Conservation (phyloP, 2,113 vertebrate genomes). For the Grammatotria lemairii region DNA sequence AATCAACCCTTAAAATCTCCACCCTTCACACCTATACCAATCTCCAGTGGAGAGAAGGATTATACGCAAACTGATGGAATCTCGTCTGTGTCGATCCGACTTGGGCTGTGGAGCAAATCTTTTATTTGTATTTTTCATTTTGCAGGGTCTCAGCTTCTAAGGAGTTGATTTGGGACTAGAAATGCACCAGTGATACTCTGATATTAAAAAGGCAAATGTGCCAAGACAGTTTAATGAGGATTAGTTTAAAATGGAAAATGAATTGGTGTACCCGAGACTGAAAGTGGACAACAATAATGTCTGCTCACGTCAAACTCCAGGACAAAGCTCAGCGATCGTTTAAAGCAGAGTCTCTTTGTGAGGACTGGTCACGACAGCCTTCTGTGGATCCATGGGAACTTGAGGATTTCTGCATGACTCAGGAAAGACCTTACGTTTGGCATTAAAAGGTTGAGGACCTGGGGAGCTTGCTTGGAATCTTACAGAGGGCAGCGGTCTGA, state of each 20-base stretch:
- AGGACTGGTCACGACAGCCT: constrained; percentile 31
- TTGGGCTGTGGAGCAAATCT: neutral
- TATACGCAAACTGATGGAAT: neutral
- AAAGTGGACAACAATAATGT: constrained; percentile 2
- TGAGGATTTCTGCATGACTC: constrained; percentile 12
- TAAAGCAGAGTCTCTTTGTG: constrained; percentile 68
- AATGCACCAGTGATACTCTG: neutral
- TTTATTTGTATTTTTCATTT: neutral
- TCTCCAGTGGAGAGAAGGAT: neutral
- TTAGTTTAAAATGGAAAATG: neutral
- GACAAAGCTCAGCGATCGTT: neutral
- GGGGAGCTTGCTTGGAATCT: neutral
- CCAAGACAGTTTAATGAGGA: neutral
- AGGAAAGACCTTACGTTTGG: neutral
- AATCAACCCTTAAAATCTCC: constrained; percentile 41
- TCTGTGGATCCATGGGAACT: constrained; percentile 25
- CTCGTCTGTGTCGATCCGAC: neutral
- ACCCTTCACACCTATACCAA: neutral
- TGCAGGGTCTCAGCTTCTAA: constrained; percentile 8
- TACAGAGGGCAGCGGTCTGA: neutral
- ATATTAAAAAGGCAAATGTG: neutral
- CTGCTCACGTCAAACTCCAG: constrained; percentile 61
- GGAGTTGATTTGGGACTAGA: constrained; percentile 43
- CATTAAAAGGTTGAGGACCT: neutral
- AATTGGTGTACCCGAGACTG: neutral